phyloP scores from a whole-genome alignment of 2,797 vertebrate genomes.

The Rhincodon typus region DNA sequence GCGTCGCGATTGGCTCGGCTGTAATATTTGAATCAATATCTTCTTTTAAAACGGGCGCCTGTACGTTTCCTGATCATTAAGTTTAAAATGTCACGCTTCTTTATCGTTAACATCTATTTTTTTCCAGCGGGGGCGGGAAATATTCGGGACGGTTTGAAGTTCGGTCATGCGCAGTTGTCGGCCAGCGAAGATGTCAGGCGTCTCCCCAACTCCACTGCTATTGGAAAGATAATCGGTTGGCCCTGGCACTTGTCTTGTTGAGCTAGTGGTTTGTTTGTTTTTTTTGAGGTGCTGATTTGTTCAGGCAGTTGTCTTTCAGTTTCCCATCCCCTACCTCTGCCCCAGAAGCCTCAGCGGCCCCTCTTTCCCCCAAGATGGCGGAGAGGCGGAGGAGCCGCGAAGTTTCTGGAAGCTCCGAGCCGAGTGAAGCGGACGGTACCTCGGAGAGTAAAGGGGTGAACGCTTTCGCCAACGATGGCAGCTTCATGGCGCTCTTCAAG shows the following conservation, averaged over 20 bases:
- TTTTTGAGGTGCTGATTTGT: too few relatives aligned
- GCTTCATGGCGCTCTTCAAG: constrained; percentile 95
- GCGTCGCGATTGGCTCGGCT: neutral
- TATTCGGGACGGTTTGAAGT: neutral
- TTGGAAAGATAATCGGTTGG: too few relatives aligned
- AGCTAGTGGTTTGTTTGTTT: too few relatives aligned
- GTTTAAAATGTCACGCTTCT: neutral
- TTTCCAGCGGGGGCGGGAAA: too few relatives aligned
- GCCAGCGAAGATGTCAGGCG: too few relatives aligned
- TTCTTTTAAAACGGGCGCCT: neutral
- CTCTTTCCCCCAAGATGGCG: neutral
- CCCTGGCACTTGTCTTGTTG: too few relatives aligned
- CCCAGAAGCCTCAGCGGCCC: neutral
- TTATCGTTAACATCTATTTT: neutral
- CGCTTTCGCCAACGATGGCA: constrained; percentile 87
- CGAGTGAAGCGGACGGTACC: constrained; percentile 44
- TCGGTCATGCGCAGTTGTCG: neutral
- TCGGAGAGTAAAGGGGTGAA: constrained; percentile 58
- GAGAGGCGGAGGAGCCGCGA: neutral
- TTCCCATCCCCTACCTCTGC: too few relatives aligned
- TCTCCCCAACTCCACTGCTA: too few relatives aligned
- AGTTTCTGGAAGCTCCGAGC: neutral
- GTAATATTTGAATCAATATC: neutral
- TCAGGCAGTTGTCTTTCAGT: too few relatives aligned
- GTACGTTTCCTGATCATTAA: neutral